These are phyloP conservation scores for Whitmania pigra DNA, from an alignment of 1,140 invertebrate species.

Conservation along the genomic window DNA sequence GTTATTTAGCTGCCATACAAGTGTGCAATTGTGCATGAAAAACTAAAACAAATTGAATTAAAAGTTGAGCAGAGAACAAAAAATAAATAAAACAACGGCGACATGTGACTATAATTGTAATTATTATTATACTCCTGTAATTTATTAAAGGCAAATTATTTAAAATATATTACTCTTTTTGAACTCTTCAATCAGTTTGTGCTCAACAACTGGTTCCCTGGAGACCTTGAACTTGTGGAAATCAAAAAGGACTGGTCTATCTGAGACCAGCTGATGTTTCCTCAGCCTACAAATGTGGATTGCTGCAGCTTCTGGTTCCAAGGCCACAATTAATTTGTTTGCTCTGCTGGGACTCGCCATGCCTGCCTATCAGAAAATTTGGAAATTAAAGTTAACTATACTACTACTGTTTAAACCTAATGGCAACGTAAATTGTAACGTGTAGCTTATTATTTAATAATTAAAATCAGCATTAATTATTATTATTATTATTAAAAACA, in stretches of 20 bases:
- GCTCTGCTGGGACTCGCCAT: constrained; percentile 43
- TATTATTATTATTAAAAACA: too few species aligned
- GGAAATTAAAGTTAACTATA: background rate
- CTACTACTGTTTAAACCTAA: too few species aligned
- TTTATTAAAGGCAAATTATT: background rate
- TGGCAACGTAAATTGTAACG: too few species aligned
- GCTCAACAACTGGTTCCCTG: background rate
- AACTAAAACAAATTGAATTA: too few species aligned
- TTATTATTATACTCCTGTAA: background rate
- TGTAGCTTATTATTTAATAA: too few species aligned
- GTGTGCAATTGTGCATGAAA: too few species aligned
- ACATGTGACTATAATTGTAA: too few species aligned
- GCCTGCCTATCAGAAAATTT: constrained; percentile 42
- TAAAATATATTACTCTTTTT: background rate
- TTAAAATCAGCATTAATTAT: too few species aligned
- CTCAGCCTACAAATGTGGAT: constrained; percentile 50
- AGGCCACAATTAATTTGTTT: constrained; percentile 49
- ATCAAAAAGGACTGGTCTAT: constrained; percentile 27
- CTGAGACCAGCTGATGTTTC: constrained; percentile 46
- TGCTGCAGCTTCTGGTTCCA: constrained; percentile 54
- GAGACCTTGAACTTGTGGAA: constrained; percentile 6
- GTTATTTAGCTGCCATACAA: too few species aligned
- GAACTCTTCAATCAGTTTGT: constrained; percentile 1
- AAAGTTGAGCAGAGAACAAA: too few species aligned
- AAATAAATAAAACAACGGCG: too few species aligned